Evolutionary conservation across 92 coral and sea anemone genomes (phyloP), one percentile per base, ranked within the genome.

Genomic region (Micromussa lordhowensis): DNA sequence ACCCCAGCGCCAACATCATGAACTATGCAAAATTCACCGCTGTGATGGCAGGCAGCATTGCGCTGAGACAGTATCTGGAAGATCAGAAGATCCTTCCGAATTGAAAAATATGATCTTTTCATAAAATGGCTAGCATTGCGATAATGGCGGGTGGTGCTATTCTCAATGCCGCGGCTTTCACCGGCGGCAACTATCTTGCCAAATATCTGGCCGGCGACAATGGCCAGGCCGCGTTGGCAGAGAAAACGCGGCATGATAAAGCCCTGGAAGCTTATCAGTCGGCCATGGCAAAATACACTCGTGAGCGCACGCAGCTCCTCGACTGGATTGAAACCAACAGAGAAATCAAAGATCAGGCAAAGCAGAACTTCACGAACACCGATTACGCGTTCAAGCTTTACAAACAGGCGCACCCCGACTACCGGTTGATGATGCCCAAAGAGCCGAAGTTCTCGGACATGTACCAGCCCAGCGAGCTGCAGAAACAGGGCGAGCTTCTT

Each of bases 181-280:
- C 31, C 31, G 75, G 75, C 75, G 75, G 75, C 75, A 70, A 70
- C n/a, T 70, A 70, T 30, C 75, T 70, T 14, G 40, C 75, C 3
- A 40, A 8, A 2, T 30, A 30, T 30, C 40, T 70, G 5, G 32
- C 19, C 21, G 75, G 75, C n/a, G n/a, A n/a, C n/a, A n/a, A n/a
- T n/a, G n/a, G n/a, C n/a, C n/a, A n/a, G n/a, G n/a, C n/a, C n/a
- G 36, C 75, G 19, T 44, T 10, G 24, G 36, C 13, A 32, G 75
- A 70, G 14, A 70, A 70, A 31, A 21, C 12, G 34, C 59, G 44
- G 19, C 40, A 70, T 18, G 24, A 70, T 3, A 70, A 70, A 70
- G 24, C 44, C 15, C 40, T 70, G 15, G 75, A 70, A 21, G 75
- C 75, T 5, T 70, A 70, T 44, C 75, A 70, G 21, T 40, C 75